Percentiles rank a stretch among this genome's conserved stretches.
Evolutionary conservation across 2,113 vertebrate species (phyloP).

Genomic region (Aleadryas rufinucha): DNA sequence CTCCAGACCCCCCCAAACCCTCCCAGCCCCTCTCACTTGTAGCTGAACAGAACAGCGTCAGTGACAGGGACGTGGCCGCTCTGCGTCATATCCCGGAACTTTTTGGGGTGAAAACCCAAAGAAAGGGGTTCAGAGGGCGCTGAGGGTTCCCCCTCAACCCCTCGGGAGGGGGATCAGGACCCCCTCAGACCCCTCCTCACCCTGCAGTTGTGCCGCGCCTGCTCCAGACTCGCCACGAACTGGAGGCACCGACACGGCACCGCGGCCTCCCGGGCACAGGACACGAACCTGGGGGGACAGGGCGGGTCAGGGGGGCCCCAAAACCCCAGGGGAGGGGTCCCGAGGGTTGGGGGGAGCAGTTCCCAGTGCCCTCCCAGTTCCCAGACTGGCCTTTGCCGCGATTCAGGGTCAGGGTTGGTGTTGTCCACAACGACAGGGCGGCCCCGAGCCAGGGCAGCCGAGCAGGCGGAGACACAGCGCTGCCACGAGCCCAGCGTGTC

Average conservation of each 20-base stretch:
- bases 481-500: not conserved
- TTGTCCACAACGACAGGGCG: not conserved
- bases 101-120: not conserved
- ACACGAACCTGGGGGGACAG: not conserved
- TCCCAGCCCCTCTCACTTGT: not conserved
- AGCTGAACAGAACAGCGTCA: not conserved
- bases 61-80: not conserved
- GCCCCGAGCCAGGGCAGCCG: not conserved
- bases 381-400: not conserved
- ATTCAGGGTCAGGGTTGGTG: not conserved
- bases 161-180: not conserved
- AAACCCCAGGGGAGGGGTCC: not conserved
- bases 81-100: not conserved
- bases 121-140: not conserved
- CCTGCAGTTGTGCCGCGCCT: not conserved
- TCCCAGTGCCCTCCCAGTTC: not conserved
- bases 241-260: not conserved
- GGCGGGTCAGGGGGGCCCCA: not conserved
- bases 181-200: not conserved
- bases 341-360: not conserved
- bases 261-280: not conserved
- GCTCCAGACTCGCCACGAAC: not conserved
- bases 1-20: not conserved
- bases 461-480: not conserved
- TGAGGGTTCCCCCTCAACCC: not conserved